Percentiles rank a stretch among this genome's conserved stretches.
phyloP scores from a whole-genome alignment of 2,113 vertebrate species.

The Callaeas wilsoni region DNA sequence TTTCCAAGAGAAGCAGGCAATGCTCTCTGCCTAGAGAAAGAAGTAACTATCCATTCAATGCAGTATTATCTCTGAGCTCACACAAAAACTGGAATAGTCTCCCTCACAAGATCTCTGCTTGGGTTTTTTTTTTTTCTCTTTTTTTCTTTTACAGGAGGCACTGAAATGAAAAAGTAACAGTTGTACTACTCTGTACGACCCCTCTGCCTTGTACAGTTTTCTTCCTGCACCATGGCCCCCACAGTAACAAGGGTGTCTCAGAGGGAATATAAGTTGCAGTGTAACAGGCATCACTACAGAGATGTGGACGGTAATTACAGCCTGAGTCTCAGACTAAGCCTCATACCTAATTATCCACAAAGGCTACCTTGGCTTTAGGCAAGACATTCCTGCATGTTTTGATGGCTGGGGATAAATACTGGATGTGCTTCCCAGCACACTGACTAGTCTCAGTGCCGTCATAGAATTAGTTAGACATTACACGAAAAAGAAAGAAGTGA shows the following conservation, averaged over 20 bases:
- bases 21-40: not conserved
- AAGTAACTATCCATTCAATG: not conserved
- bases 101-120: not conserved
- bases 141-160: not conserved
- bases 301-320: not conserved
- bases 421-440: not conserved
- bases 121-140: fast-evolving
- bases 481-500: not conserved
- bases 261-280: not conserved
- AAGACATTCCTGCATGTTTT: not conserved
- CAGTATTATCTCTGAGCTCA: not conserved
- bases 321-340: not conserved
- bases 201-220: not conserved
- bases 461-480: not conserved
- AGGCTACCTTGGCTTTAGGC: not conserved
- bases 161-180: not conserved
- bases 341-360: not conserved
- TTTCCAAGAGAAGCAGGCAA: not conserved
- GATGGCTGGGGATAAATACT: not conserved
- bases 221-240: not conserved
- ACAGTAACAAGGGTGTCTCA: not conserved
- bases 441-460: not conserved
- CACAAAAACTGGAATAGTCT: not conserved
- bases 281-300: not conserved
- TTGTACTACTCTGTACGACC: not conserved